A percentile compares a stretch with the other conserved stretches of the same genome.
Evolutionary conservation across 2,113 vertebrate species (phyloP).

Genomic region (Mixornis gularis): DNA sequence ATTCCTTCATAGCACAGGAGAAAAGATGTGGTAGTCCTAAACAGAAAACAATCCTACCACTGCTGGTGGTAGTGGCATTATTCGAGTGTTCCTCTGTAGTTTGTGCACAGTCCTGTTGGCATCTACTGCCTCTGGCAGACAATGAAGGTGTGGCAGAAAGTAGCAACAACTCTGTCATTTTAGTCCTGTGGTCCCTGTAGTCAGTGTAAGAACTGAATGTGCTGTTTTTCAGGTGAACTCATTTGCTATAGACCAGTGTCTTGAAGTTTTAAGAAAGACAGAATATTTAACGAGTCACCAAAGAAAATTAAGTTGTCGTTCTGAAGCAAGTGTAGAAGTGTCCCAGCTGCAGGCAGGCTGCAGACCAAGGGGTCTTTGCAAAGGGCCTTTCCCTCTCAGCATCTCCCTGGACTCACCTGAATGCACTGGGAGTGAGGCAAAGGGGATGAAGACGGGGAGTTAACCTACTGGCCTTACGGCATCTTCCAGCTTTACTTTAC

Average conservation of each 20-base stretch:
- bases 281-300: background rate
- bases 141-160: background rate
- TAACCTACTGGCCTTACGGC: background rate
- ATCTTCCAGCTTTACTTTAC: slow-evolving; percentile 7
- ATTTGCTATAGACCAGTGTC: background rate
- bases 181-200: background rate
- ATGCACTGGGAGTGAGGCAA: background rate
- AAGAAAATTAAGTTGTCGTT: background rate
- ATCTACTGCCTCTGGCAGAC: background rate
- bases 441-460: background rate
- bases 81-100: background rate
- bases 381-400: background rate
- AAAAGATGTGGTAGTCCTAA: background rate
- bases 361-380: background rate
- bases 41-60: background rate
- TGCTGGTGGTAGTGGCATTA: background rate
- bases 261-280: background rate
- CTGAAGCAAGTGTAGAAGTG: background rate
- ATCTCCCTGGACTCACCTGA: background rate
- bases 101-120: background rate
- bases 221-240: background rate
- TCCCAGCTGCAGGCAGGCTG: background rate
- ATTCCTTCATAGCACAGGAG: background rate
- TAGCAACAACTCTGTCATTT: background rate
- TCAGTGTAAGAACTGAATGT: background rate